phyloP scores from a whole-genome alignment of 2,888 invertebrate species.

The Aspidiotus destructor region DNA sequence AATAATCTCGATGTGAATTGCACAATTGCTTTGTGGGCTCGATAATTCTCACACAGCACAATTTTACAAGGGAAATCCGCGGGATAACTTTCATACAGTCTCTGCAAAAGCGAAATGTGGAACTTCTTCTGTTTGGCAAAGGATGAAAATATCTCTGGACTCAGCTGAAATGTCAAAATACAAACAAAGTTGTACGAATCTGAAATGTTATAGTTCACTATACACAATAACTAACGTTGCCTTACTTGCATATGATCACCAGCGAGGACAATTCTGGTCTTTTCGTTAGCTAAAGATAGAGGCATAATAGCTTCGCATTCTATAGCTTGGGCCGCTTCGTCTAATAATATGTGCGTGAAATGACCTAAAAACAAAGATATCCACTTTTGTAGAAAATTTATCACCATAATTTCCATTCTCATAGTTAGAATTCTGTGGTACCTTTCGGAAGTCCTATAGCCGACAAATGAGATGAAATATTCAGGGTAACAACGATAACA shows the following conservation, averaged over 20 bases:
- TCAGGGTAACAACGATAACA: constrained; percentile 68
- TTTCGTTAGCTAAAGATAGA: constrained; percentile 58
- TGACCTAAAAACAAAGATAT: constrained; percentile 43
- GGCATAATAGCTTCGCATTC: constrained; percentile 78
- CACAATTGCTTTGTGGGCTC: constrained; percentile 71
- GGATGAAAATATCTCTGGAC: constrained; percentile 68
- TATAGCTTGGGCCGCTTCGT: constrained; percentile 79
- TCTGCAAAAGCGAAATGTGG: constrained; percentile 64
- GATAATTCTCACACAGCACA: constrained; percentile 68
- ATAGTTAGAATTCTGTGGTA: constrained; percentile 36
- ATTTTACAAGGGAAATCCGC: constrained; percentile 65
- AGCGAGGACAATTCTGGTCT: constrained; percentile 66
- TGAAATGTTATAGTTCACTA: too few relatives aligned
- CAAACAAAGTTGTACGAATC: background rate
- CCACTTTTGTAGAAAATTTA: background rate
- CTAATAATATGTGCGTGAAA: constrained; percentile 72
- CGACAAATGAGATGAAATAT: constrained; percentile 64
- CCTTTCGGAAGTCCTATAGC: constrained; percentile 58
- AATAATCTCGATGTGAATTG: constrained; percentile 70
- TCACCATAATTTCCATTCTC: background rate
- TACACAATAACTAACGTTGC: background rate
- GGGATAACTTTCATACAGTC: constrained; percentile 67
- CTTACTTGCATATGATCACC: constrained; percentile 68
- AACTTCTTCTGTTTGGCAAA: constrained; percentile 60
- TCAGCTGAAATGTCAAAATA: constrained; percentile 48